Evolutionary conservation across 2,888 invertebrate genomes (phyloP).

Genomic region (Listrodromus nycthemerus): DNA sequence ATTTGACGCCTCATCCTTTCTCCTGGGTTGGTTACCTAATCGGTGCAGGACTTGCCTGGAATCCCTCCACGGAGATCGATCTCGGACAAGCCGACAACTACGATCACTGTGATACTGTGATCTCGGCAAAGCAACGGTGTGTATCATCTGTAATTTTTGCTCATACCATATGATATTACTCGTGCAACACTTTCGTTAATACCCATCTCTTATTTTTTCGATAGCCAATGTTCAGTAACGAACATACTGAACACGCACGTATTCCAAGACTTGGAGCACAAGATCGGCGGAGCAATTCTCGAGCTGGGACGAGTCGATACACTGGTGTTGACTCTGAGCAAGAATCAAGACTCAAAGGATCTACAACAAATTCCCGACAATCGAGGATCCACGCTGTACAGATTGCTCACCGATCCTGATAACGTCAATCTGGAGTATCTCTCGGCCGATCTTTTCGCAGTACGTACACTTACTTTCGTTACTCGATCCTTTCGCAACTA

Average conservation of each 20-base stretch:
- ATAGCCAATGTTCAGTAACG: conserved; percentile 82
- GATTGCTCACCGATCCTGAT: conserved; percentile 87
- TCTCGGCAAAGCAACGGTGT: conserved; percentile 73
- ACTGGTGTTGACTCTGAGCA: conserved; percentile 85
- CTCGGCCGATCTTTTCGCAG: conserved; percentile 86
- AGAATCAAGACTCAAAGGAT: conserved; percentile 85
- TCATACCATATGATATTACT: too few relatives aligned
- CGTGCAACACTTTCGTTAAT: too few relatives aligned
- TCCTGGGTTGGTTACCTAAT: conserved; percentile 87
- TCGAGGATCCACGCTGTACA: conserved; percentile 86
- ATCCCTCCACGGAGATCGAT: conserved; percentile 84
- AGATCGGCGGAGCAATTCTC: conserved; percentile 85
- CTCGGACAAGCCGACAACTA: conserved; percentile 77
- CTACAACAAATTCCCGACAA: conserved; percentile 86
- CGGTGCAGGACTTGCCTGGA: conserved; percentile 87
- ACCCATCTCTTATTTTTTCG: conserved; percentile 18
- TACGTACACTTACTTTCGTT: conserved; percentile 76
- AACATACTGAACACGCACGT: conserved; percentile 86
- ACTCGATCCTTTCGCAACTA: background rate
- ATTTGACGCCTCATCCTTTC: conserved; percentile 86
- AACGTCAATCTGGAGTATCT: conserved; percentile 86
- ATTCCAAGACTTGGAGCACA: conserved; percentile 85
- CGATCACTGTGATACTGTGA: conserved; percentile 75
- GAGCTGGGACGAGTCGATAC: conserved; percentile 87
- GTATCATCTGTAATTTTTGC: conserved; percentile 3